These are phyloP conservation scores for Mormyrops boulengeri DNA, from an alignment of 2,797 vertebrate genomes.

Conservation along the genomic window DNA sequence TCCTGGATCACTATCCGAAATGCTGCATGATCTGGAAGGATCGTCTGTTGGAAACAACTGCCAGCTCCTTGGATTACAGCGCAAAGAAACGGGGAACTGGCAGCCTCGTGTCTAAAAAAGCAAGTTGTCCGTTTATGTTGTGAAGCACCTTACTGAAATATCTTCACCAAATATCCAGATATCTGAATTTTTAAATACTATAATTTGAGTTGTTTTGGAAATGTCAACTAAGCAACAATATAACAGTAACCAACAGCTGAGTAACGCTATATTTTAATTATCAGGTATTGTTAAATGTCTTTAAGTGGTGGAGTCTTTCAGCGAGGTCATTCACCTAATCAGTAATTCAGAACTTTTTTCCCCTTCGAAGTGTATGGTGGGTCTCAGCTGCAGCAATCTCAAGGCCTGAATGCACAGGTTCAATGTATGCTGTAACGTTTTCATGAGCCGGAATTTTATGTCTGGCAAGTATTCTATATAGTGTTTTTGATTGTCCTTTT, in stretches of 20 bases:
- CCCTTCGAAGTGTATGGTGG: background rate
- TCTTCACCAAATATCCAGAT: background rate
- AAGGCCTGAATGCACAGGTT: background rate
- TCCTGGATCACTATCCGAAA: background rate
- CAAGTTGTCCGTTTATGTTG: background rate
- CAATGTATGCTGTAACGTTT: background rate
- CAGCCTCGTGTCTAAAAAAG: background rate
- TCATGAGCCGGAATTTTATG: background rate
- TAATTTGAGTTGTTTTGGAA: background rate
- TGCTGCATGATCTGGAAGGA: background rate
- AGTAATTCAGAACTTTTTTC: background rate
- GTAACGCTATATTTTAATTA: background rate
- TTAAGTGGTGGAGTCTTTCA: background rate
- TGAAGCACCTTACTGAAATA: background rate
- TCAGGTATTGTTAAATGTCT: background rate
- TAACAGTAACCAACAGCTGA: background rate
- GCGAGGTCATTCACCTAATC: background rate
- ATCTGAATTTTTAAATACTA: background rate
- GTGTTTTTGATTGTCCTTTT: background rate
- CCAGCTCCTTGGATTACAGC: no score
- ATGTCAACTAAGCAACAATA: background rate
- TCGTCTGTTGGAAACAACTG: no score
- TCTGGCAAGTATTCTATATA: background rate
- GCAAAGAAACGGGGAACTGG: background rate
- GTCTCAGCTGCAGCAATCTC: background rate